phyloP scores from a whole-genome alignment of 1,140 invertebrate genomes.

The Triops longicaudatus region DNA sequence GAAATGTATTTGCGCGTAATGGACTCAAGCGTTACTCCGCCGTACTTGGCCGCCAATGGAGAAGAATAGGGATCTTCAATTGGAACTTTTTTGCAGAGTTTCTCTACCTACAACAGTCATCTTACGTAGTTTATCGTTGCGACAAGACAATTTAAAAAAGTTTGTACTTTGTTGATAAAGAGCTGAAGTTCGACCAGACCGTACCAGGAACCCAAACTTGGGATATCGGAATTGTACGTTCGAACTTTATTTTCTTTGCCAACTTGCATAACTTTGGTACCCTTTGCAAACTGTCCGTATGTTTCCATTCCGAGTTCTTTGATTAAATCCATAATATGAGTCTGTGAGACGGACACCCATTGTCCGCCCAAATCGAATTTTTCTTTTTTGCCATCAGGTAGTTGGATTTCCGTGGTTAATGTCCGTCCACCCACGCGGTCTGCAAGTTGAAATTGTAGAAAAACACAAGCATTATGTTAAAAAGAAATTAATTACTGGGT shows the following conservation, averaged over 20 bases:
- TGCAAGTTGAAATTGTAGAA: slow-evolving; percentile 16
- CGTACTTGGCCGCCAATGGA: slow-evolving; percentile 36
- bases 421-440: slow-evolving; percentile 35
- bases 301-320: slow-evolving; percentile 33
- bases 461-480: background rate
- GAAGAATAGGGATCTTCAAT: slow-evolving; percentile 38
- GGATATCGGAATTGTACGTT: slow-evolving; percentile 39
- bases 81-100: slow-evolving; percentile 34
- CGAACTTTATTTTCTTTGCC: slow-evolving; percentile 34
- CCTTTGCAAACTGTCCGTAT: slow-evolving; percentile 37
- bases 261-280: slow-evolving; percentile 40
- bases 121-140: too few species aligned
- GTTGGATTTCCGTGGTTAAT: slow-evolving; percentile 30
- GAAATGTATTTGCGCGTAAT: slow-evolving; percentile 35
- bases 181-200: slow-evolving; percentile 38
- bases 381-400: slow-evolving; percentile 30
- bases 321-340: slow-evolving; percentile 33
- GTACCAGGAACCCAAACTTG: slow-evolving; percentile 37
- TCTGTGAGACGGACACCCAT: slow-evolving; percentile 35
- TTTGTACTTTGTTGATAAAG: slow-evolving; percentile 36
- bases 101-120: slow-evolving; percentile 35
- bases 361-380: slow-evolving; percentile 35
- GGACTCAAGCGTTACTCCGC: slow-evolving; percentile 37
- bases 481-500: background rate
- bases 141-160: background rate